Conservation (phyloP, 2,113 vertebrate species). For the Xiphophorus hellerii region DNA sequence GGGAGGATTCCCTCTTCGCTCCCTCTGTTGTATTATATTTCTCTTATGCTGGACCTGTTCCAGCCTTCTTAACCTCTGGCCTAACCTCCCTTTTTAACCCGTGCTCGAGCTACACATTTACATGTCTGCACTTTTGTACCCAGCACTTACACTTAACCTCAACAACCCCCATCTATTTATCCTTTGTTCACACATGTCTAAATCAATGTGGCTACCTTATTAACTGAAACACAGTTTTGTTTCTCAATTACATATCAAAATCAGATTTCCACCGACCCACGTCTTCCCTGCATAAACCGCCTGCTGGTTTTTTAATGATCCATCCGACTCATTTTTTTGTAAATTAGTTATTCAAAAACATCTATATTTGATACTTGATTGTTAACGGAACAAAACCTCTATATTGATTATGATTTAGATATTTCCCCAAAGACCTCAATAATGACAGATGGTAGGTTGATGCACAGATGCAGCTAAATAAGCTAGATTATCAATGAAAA, state of each 20-base stretch:
- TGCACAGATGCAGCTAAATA: neutral
- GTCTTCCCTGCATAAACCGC: neutral
- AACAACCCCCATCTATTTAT: neutral
- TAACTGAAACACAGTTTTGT: neutral
- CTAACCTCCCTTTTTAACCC: slow-evolving; percentile 47
- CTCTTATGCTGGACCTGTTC: slow-evolving; percentile 40
- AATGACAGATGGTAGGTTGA: neutral
- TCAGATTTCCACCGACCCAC: neutral
- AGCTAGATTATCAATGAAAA: too few relatives aligned
- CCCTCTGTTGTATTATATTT: slow-evolving; percentile 6
- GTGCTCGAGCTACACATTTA: slow-evolving; percentile 36
- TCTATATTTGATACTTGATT: neutral
- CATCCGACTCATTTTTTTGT: neutral
- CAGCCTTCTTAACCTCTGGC: slow-evolving; percentile 46
- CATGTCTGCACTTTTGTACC: slow-evolving; percentile 51
- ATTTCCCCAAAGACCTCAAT: neutral
- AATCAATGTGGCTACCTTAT: slow-evolving; percentile 10
- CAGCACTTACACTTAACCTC: slow-evolving; percentile 44
- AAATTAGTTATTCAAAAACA: neutral
- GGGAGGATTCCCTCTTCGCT: slow-evolving; percentile 34
- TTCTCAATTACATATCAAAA: neutral
- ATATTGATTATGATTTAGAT: neutral
- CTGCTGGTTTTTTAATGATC: neutral
- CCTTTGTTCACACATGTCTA: slow-evolving; percentile 13
- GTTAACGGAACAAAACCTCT: neutral